phyloP scores from a whole-genome alignment of 1,140 invertebrate genomes.

The Oryzaephilus surinamensis region DNA sequence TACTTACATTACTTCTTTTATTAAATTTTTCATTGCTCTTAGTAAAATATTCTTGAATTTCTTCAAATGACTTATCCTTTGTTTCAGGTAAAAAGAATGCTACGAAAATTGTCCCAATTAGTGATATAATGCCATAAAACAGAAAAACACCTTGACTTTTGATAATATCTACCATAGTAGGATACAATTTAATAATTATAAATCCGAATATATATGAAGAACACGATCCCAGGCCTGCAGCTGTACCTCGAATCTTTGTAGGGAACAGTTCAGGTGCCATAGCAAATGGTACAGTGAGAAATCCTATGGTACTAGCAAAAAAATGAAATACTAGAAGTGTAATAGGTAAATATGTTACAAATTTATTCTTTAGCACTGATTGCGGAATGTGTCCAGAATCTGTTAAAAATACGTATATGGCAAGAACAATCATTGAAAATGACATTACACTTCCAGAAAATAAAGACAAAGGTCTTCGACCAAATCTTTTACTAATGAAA shows the following conservation, averaged over 20 bases:
- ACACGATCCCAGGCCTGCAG: constrained; percentile 53
- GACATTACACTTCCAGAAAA: constrained; percentile 52
- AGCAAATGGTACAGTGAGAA: constrained; percentile 58
- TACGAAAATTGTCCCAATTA: constrained; percentile 58
- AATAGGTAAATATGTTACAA: constrained; percentile 37
- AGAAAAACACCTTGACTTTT: constrained; percentile 55
- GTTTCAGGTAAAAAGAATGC: constrained; percentile 67
- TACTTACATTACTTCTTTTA: too few relatives aligned
- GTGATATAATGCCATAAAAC: constrained; percentile 55
- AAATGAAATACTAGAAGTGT: constrained; percentile 47
- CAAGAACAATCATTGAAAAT: constrained; percentile 44
- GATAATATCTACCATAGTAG: constrained; percentile 43
- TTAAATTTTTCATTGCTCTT: constrained; percentile 5
- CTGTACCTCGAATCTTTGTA: constrained; percentile 50
- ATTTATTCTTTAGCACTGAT: constrained; percentile 25
- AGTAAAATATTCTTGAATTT: constrained; percentile 54
- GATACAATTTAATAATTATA: constrained; percentile 61
- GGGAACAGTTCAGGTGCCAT: constrained; percentile 68
- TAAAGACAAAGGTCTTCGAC: constrained; percentile 45
- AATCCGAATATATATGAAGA: constrained; percentile 63
- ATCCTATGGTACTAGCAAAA: constrained; percentile 49
- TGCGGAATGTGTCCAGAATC: too few relatives aligned
- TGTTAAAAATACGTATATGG: constrained; percentile 40
- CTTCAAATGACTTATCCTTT: constrained; percentile 59
- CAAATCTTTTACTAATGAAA: constrained; percentile 43